Base-by-base conservation (phyloP, 2,797 vertebrate species). In the Netta rufina region DNA sequence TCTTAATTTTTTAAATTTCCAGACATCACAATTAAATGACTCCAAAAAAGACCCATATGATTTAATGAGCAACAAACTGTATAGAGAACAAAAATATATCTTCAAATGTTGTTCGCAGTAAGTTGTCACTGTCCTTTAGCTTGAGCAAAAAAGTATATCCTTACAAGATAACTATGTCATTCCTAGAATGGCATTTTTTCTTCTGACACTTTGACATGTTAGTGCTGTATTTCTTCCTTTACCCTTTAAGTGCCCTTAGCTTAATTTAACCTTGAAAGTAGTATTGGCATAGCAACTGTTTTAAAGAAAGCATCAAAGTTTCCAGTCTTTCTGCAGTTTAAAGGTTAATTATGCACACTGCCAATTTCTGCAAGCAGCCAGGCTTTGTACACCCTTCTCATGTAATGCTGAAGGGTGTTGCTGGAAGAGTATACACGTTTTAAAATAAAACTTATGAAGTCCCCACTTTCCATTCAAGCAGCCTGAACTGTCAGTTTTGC, bases 401-500 rank as follows among this genome's bases (percentile, higher is more conserved):
- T 84, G 28, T 75, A 88, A 92, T 92, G 51, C 65, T 80, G 84
- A 92, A 97, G 95, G 92, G 39, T 86, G 69, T 67, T 89, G 27
- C 57, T 87, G 72, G 77, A 95, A 82, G 41, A 89, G 58, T 66
- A 94, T 77, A 51, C 47, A 74, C 69, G 66, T 96, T 97, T 97
- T 95, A 95, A 96, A 97, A 97, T 97, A 95, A 97, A 97, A 97
- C 76, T 91, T 90, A 74, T 71, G 78, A 90, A 84, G 62, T 89
- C 73, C 75, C 45, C 57, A n/a, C 93, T 80, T 97, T 93, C 73
- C 56, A 75, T 90, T 96, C 92, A 92, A 97, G 95, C 89, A 96
- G 92, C 84, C 91, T 95, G 88, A 96, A 95, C 96, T 98, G 98
- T 96, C 97, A 98, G 97, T 97, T 97, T 97, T 93, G 95, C 93